These are phyloP conservation scores for Carpatolechia fugitivella DNA, from an alignment of 2,888 invertebrate genomes.

Conservation along the genomic window DNA sequence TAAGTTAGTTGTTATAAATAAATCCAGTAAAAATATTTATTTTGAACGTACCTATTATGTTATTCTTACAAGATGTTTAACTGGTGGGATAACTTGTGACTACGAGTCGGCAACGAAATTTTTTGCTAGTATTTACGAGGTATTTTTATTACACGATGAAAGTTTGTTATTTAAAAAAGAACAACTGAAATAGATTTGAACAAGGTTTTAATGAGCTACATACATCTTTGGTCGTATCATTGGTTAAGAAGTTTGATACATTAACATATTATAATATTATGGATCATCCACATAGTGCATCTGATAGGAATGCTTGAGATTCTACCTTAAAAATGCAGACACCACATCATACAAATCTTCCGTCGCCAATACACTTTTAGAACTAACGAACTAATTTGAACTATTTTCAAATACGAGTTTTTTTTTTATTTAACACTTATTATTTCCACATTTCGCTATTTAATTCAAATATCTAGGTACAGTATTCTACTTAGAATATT, in stretches of 20 bases:
- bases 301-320: conserved; percentile 55
- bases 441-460: conserved; percentile 55
- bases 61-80: too few relatives aligned
- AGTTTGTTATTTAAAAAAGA: background rate
- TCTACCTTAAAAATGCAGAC: conserved; percentile 57
- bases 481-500: conserved; percentile 56
- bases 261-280: conserved; percentile 43
- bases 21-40: background rate
- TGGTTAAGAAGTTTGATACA: conserved; percentile 74
- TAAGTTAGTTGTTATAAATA: background rate
- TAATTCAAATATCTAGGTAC: conserved; percentile 36
- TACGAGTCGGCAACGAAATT: too few relatives aligned
- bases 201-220: conserved; percentile 75
- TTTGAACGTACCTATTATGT: too few relatives aligned
- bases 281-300: conserved; percentile 34
- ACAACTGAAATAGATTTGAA: conserved; percentile 52
- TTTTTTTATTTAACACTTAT: conserved; percentile 40
- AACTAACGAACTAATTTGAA: conserved; percentile 65
- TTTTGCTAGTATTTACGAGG: too few relatives aligned
- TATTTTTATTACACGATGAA: too few relatives aligned
- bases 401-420: conserved; percentile 44
- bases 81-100: too few relatives aligned
- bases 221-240: conserved; percentile 85
- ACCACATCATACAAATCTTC: conserved; percentile 32
- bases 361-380: conserved; percentile 36